Base-by-base conservation (phyloP, 1,140 invertebrate genomes). In the Nephila pilipes region DNA sequence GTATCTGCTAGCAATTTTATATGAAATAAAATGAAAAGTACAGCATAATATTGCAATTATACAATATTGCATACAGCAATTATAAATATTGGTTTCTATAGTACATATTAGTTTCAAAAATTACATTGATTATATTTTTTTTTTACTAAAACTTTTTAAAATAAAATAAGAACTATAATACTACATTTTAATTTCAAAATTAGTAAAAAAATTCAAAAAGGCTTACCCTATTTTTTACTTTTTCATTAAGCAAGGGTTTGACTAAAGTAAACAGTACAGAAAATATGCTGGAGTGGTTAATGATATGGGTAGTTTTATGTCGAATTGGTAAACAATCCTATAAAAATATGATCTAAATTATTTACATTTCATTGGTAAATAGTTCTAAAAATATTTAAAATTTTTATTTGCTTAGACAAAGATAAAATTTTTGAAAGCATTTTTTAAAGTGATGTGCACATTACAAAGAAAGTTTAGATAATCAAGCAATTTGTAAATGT, bases 271-370 rank as follows among this genome's bases (percentile, higher is more conserved):
- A 96, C 22, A 97, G 97, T 0, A 98, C 97, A 95, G 98, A 97
- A 10, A 98, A 97, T 95, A 98, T 98, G 96, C 98, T 97, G 1
- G 98, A 98, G 94, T 98, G 97, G 54, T 97, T 97, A 58, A 98
- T 97, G 95, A 98, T 98, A 96, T 98, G 98, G 94, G 98, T 97
- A 16, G 97, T 98, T 95, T 98, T 97, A 95, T 98, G 98, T 95
- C 97, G 96, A 79, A 93, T 65, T 22, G 94, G 94, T 54, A 94
- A 90, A 69, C 92, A 90, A 80, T 94, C 58, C 83, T 94, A 20
- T 1, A 92, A 87, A 57, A 55, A 46, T n/a, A 83, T 83, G 38
- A 10, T 83, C 20, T 0, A 32, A 12, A 36, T 75, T 36, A 75
- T 5, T 32, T 32, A 1, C 16, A 0, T 18, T 60, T 4, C 6